Evolutionary conservation across 2,888 invertebrate genomes (phyloP), one percentile per base, ranked within the genome.

Genomic region (Panopea generosa): DNA sequence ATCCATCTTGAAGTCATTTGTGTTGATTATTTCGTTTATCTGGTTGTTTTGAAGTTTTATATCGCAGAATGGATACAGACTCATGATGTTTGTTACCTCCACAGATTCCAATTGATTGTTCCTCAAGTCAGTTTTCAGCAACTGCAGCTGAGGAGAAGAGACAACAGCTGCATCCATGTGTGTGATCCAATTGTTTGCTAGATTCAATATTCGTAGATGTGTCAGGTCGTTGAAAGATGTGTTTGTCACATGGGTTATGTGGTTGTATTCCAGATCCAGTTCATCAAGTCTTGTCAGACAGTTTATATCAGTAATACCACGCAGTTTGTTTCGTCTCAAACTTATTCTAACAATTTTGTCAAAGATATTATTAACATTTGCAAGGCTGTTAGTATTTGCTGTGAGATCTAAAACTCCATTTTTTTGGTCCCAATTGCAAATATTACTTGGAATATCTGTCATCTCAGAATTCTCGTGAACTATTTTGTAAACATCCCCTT

Each of bases 371-470:
- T 49, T 27, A 14, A 60, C 22, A 18, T 40, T 18, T 1, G 4
- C 9, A 55, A 55, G 47, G 14, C 47, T 2, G 16, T 20, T 7
- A 26, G 14, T n/a, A 53, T 62, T 62, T 16, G 16, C 16, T 18
- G 38, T 27, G 6, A 29, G 9, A 22, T 57, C 22, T n/a, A n/a
- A n/a, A n/a, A n/a, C n/a, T 26, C 49, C 47, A 22, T 18, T 26
- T 33, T 63, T 59, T 2, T 43, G 22, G 49, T 70, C 65, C 75
- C 70, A 70, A 20, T 76, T 43, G 18, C 76, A 76, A 22, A 76
- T 18, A 52, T 76, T 70, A 57, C 70, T 67, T 50, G 76, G 76
- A 29, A 76, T 52, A 27, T 62, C 56, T 22, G 66, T 66, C 56
- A 70, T 56, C 11, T 52, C 50, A n/a, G 38, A 33, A 29, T 52